Base-by-base conservation (phyloP, 2,888 invertebrate species). In the Ophion obscuratus region DNA sequence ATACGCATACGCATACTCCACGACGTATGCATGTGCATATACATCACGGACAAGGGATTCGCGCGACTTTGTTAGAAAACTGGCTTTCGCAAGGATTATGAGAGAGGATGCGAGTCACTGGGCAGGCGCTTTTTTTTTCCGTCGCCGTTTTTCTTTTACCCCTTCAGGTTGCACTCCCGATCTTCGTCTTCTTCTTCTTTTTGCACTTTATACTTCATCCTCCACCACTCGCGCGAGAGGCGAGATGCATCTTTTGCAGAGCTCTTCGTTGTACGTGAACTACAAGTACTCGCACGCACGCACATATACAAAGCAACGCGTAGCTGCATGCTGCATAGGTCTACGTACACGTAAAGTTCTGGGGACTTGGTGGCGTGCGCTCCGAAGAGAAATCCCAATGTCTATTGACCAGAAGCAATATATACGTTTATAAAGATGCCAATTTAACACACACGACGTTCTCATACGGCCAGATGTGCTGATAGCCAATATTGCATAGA, bases 31-130 rank as follows among this genome's bases (percentile, higher is more conserved):
- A 57, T 27, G 36, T 57, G n/a, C 20, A 36, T 70, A 31, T 75
- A 73, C 44, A 67, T 31, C 47, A 59, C 53, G 71, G 47, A 57
- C 66, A 47, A 75, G 62, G 68, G 68, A 62, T 47, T 75, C 75
- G 80, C 75, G 80, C 68, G 84, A 84, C 82, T 78, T 85, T 82
- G 82, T 85, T 70, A 75, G 82, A 78, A 85, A 85, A 82, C 75
- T 66, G 74, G 82, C 75, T 79, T 79, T 80, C 47, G 81, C 85
- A 59, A 82, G 81, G 78, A 78, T 73, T 73, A 85, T 83, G 87
- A 86, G 61, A 40, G 81, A 77, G 70, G 81, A 85, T 85, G 81
- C 75, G 81, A 84, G 84, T 84, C 84, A 74, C 84, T 74, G 79
- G 53, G 53, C 70, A 71, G 71, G 57, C 77, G 62, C n/a, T 40